A percentile compares a stretch with the other conserved stretches of the same genome.
phyloP scores from a whole-genome alignment of 2,113 vertebrate species.

The Bucco capensis region DNA sequence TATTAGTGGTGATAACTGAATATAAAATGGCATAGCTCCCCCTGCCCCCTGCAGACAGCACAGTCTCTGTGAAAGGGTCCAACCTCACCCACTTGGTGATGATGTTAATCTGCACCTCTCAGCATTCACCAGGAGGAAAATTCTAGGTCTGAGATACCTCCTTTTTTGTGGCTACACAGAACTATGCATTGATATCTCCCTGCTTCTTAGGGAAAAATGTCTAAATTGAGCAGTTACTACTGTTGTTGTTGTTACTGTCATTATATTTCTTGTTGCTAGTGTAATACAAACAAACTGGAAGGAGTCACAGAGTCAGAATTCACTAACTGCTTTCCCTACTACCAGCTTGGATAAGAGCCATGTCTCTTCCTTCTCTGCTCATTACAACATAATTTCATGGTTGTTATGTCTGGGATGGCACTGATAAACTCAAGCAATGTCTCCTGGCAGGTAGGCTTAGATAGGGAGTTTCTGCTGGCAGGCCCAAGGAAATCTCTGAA shows the following conservation, averaged over 20 bases:
- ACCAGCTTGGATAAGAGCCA: neutral
- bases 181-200: neutral
- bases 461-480: neutral
- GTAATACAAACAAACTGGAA: neutral
- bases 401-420: neutral
- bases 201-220: neutral
- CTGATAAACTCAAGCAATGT: neutral
- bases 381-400: neutral
- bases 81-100: neutral
- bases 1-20: neutral
- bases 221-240: neutral
- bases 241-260: neutral
- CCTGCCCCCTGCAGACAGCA: neutral
- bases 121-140: neutral
- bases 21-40: neutral
- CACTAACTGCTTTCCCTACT: neutral
- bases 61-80: neutral
- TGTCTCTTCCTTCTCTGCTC: neutral
- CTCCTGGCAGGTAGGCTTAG: neutral
- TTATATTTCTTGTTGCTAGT: neutral
- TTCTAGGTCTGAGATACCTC: neutral
- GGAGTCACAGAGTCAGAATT: neutral
- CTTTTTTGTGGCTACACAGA: neutral
- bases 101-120: neutral
- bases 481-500: neutral